Conservation (phyloP, 92 coral and sea anemone species). For the Scolanthus callimorphus region DNA sequence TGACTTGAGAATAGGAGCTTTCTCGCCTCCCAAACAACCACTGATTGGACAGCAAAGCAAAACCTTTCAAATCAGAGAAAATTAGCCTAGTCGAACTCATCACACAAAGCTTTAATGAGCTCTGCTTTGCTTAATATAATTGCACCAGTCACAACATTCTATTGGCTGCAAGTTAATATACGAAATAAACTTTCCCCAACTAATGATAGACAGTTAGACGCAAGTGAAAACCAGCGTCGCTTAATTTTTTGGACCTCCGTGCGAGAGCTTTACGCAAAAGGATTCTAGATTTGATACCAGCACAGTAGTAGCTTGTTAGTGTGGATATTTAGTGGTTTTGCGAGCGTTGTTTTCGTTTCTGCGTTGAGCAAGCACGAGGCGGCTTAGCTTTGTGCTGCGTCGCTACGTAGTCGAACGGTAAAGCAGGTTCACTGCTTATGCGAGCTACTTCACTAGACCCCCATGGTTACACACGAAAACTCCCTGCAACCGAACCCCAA, state of each 20-base stretch:
- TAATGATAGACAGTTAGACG: slow-evolving; percentile 70
- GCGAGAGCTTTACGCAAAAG: no score
- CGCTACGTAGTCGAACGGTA: slow-evolving; percentile 21
- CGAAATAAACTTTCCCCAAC: slow-evolving; percentile 79
- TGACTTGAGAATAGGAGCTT: no score
- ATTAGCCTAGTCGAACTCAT: slow-evolving; percentile 81
- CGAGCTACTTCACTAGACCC: slow-evolving; percentile 28
- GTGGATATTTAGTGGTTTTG: background rate
- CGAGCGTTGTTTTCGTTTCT: slow-evolving; percentile 36
- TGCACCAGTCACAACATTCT: slow-evolving; percentile 58
- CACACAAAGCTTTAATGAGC: slow-evolving; percentile 70
- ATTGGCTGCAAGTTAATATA: slow-evolving; percentile 68
- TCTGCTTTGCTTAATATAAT: slow-evolving; percentile 69
- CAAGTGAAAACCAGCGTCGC: slow-evolving; percentile 42
- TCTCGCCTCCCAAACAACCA: slow-evolving; percentile 18
- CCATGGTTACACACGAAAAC: slow-evolving; percentile 20
- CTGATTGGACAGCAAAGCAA: slow-evolving; percentile 62
- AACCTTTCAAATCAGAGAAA: slow-evolving; percentile 69
- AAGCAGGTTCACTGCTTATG: slow-evolving; percentile 30
- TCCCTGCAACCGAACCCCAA: slow-evolving; percentile 30
- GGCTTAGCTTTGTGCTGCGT: slow-evolving; percentile 27
- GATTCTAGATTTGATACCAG: no score
- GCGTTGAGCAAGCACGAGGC: slow-evolving; percentile 23
- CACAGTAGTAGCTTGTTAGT: no score
- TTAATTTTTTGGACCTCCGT: no score